These are phyloP conservation scores for Ceyx cyanopectus DNA, from an alignment of 2,113 vertebrate species.

Conservation along the genomic window DNA sequence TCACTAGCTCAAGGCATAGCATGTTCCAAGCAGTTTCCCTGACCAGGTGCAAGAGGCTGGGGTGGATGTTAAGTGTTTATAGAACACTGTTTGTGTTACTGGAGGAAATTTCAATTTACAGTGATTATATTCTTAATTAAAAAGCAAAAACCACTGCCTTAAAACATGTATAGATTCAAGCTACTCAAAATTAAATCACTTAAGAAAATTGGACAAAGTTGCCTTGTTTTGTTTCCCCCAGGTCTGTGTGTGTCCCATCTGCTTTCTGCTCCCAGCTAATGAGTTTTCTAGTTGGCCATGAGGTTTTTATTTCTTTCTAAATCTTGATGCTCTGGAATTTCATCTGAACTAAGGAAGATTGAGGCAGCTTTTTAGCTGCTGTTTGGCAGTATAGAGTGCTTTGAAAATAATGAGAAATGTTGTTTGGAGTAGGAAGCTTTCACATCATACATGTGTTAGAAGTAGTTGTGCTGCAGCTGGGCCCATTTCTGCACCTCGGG, in stretches of 20 bases:
- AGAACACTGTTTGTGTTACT: background rate
- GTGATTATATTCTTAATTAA: background rate
- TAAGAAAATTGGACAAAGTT: background rate
- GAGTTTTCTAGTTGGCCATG: background rate
- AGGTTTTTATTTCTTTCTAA: background rate
- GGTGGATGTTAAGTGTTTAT: background rate
- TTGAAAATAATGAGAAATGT: background rate
- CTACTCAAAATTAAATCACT: background rate
- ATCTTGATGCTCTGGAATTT: constrained; percentile 5
- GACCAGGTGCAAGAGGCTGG: background rate
- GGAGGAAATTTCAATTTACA: background rate
- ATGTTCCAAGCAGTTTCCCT: background rate
- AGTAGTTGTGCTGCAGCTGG: background rate
- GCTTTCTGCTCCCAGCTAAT: background rate
- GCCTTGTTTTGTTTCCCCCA: background rate
- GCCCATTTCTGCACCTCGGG: background rate
- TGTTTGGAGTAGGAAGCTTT: background rate
- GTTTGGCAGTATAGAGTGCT: background rate
- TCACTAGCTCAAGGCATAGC: background rate
- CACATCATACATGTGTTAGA: background rate
- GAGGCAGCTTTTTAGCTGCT: background rate
- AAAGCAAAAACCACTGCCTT: background rate
- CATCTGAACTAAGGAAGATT: background rate
- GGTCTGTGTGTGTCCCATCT: background rate
- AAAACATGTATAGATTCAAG: background rate